Percentiles rank a stretch among this genome's conserved stretches.
Evolutionary conservation across 2,113 vertebrate species (phyloP).

Genomic region (Tetraodon nigroviridis): DNA sequence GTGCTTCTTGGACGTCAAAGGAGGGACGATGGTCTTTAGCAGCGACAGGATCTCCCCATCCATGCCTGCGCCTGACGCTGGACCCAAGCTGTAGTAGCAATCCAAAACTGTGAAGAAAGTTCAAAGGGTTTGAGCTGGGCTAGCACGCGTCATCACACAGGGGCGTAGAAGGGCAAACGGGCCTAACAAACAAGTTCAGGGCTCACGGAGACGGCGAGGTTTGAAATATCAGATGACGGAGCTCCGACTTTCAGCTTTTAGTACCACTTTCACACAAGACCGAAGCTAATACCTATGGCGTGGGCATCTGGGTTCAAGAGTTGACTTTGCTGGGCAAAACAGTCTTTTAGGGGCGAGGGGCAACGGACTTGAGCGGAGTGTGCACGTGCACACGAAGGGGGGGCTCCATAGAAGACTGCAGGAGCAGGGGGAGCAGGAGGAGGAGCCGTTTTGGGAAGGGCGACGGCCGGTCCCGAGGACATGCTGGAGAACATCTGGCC

Average conservation of each 20-base stretch:
- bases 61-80: slow-evolving; percentile 77
- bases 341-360: slow-evolving; percentile 43
- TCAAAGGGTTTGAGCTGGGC: neutral
- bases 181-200: too few species aligned
- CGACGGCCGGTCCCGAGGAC: slow-evolving; percentile 65
- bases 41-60: slow-evolving; percentile 78
- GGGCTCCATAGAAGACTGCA: slow-evolving; percentile 34
- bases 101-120: slow-evolving; percentile 78
- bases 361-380: slow-evolving; percentile 25
- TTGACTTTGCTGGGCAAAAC: slow-evolving; percentile 59
- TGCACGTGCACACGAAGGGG: slow-evolving; percentile 26
- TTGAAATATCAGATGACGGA: slow-evolving; percentile 8
- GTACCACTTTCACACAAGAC: slow-evolving; percentile 9
- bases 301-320: slow-evolving; percentile 65
- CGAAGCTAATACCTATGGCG: slow-evolving; percentile 75
- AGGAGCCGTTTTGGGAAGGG: slow-evolving; percentile 53
- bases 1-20: slow-evolving; percentile 83
- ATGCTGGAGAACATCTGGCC: slow-evolving; percentile 86
- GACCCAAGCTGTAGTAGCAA: slow-evolving; percentile 76
- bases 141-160: too few species aligned
- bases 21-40: slow-evolving; percentile 84
- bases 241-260: neutral
- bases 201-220: slow-evolving; percentile 5
- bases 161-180: neutral
- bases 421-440: slow-evolving; percentile 41